Base-by-base conservation (phyloP, 2,113 vertebrate species). In the Dicaeum eximium region DNA sequence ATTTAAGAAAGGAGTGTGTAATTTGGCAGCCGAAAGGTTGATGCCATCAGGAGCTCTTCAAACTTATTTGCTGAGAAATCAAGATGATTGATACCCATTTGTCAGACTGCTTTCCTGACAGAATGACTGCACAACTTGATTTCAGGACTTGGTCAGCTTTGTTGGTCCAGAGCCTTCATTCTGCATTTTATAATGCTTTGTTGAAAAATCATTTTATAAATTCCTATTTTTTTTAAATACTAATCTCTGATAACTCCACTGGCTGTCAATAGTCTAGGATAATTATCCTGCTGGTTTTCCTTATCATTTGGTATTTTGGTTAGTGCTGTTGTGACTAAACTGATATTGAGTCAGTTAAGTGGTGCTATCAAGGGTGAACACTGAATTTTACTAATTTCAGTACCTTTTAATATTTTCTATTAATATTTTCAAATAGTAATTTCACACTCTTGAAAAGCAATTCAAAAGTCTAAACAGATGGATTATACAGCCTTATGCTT, bases 1-100 rank as follows among this genome's bases (percentile, higher is more conserved):
- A 53, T 86, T 91, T 91, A 85, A 65, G 20, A 91, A 86, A 87
- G 40, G 14, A 37, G 7, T 64, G 11, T 85, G 73, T 85, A 77
- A 92, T 95, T 94, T 95, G 74, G 70, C 88, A 93, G 90, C 67
- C 8, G 4, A 83, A 92, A 86, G 33, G 24, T 69, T 79, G 47
- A 86, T 89, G 57, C 44, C 91, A 81, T 92, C 80, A 91, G 70
- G 66, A 79, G 56, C 24, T 95, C 95, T 95, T 94, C 70, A 90
- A 62, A 75, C 53, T 88, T 94, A 80, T 80, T 91, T 95, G 77
- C 53, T 72, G 70, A 82, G 86, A 91, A 96, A 95, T 95, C 80
- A 93, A 91, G 80, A 87, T 57, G 86, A 96, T 89, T 56, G 83
- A 96, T 95, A 92, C 35, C 27, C 3, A 1, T 79, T 92, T 91